Percentiles rank a stretch among this genome's conserved stretches.
Evolutionary conservation across 2,797 vertebrate genomes (phyloP).

Genomic region (Nothura maculosa): DNA sequence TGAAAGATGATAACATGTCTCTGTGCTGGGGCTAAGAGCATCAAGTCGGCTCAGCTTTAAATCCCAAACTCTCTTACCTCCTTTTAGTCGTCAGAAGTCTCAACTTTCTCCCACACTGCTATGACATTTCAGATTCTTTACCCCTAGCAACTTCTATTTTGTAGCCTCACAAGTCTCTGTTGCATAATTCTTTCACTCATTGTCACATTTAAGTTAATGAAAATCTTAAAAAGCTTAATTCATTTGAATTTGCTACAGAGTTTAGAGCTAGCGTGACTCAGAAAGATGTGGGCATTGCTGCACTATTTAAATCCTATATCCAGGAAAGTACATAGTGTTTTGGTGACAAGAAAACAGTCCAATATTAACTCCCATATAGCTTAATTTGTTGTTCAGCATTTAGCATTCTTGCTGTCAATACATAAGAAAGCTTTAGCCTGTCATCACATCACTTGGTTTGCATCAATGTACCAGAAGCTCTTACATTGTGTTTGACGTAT

Average conservation of each 20-base stretch:
- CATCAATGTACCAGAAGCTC: fast-evolving
- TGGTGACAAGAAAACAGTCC: neutral
- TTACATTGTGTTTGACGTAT: fast-evolving
- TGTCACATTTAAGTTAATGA: slow-evolving; percentile 60
- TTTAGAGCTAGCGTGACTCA: slow-evolving; percentile 29
- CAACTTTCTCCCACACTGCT: slow-evolving; percentile 28
- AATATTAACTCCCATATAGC: neutral
- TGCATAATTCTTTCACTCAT: slow-evolving; percentile 53
- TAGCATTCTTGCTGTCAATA: neutral
- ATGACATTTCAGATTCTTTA: slow-evolving; percentile 33
- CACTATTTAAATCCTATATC: slow-evolving; percentile 20
- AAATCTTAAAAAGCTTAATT: slow-evolving; percentile 60
- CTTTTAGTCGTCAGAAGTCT: slow-evolving; percentile 11
- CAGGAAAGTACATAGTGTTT: neutral
- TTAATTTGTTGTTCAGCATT: neutral
- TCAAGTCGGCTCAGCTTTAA: neutral
- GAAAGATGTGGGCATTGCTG: slow-evolving; percentile 34
- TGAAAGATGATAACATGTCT: neutral
- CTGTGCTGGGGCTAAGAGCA: neutral
- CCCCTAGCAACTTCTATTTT: slow-evolving; percentile 17
- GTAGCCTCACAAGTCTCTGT: neutral
- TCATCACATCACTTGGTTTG: neutral
- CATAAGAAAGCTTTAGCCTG: neutral
- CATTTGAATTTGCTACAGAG: slow-evolving; percentile 34
- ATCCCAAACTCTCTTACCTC: neutral